Evolutionary conservation across 2,113 vertebrate genomes (phyloP).

Genomic region (Calidris pygmaea): DNA sequence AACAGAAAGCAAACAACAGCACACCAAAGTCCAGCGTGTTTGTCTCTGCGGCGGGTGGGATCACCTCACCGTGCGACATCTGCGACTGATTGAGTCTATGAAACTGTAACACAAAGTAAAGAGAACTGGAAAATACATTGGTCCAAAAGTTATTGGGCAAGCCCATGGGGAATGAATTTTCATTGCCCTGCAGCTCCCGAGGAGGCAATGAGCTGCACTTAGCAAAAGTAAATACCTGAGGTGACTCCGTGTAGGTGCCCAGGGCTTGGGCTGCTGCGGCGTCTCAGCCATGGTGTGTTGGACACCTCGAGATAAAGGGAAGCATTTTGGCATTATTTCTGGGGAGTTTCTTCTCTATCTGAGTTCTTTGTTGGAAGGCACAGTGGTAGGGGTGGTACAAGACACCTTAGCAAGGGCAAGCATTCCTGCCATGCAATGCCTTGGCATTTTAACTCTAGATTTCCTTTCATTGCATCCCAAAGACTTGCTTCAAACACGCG

Average conservation of each 20-base stretch:
- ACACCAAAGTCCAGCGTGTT: neutral
- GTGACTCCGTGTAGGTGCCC: neutral
- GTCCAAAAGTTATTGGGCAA: slow-evolving; percentile 21
- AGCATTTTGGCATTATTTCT: neutral
- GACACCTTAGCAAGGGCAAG: neutral
- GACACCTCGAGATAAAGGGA: neutral
- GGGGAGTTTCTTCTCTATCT: neutral
- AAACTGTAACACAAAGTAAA: slow-evolving; percentile 36
- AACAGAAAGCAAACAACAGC: slow-evolving; percentile 54
- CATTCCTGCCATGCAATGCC: neutral
- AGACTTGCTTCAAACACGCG: neutral
- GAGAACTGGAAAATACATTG: neutral
- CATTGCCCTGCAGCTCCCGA: neutral
- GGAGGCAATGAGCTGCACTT: slow-evolving; percentile 31
- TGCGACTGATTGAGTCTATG: neutral
- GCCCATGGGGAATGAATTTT: neutral
- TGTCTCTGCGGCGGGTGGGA: neutral
- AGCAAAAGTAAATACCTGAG: slow-evolving; percentile 7
- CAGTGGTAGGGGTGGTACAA: neutral
- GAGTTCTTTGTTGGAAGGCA: neutral
- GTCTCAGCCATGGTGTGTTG: neutral
- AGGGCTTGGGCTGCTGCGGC: rapidly evolving
- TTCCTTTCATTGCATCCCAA: neutral
- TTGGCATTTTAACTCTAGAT: neutral
- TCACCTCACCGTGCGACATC: neutral